A percentile compares a stretch with the other conserved stretches of the same genome.
Conservation (phyloP, 37 sponge, comb jelly and placozoan genomes). For the Halisarca cf. caerulea region DNA sequence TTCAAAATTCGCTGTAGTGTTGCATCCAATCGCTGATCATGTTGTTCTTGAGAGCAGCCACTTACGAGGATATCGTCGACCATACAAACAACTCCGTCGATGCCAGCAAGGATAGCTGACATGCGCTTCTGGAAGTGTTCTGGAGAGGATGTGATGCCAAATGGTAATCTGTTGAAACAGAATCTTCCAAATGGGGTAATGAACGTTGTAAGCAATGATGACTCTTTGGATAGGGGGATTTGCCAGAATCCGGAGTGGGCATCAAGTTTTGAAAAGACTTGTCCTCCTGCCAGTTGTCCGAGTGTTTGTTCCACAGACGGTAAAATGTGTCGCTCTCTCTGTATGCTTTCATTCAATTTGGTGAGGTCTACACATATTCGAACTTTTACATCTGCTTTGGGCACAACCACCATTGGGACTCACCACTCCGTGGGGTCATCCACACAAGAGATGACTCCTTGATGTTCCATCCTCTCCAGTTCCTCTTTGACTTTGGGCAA, state of each 20-base stretch:
- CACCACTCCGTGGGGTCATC: constrained; percentile 52
- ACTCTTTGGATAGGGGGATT: constrained; percentile 34
- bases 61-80: too few species aligned
- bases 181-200: too few species aligned
- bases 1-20: too few species aligned
- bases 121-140: too few species aligned
- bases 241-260: constrained; percentile 68
- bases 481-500: constrained; percentile 45
- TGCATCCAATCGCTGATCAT: too few species aligned
- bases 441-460: constrained; percentile 34
- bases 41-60: too few species aligned
- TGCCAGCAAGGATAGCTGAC: too few species aligned
- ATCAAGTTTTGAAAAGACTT: too few species aligned
- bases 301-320: constrained; percentile 60
- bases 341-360: constrained; percentile 44
- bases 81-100: too few species aligned
- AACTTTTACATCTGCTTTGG: constrained; percentile 30
- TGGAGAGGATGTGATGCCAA: too few species aligned
- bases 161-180: constrained; percentile 47
- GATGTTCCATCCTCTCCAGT: constrained; percentile 45
- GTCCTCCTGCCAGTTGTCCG: constrained; percentile 26
- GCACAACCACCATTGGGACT: constrained; percentile 56
- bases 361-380: constrained; percentile 57
- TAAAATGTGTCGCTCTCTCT: constrained; percentile 43
- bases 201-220: constrained; percentile 55